Percentiles rank a stretch among this genome's conserved stretches.
phyloP scores from a whole-genome alignment of 2,797 vertebrate genomes.

The Poeciliopsis paucimaculata region DNA sequence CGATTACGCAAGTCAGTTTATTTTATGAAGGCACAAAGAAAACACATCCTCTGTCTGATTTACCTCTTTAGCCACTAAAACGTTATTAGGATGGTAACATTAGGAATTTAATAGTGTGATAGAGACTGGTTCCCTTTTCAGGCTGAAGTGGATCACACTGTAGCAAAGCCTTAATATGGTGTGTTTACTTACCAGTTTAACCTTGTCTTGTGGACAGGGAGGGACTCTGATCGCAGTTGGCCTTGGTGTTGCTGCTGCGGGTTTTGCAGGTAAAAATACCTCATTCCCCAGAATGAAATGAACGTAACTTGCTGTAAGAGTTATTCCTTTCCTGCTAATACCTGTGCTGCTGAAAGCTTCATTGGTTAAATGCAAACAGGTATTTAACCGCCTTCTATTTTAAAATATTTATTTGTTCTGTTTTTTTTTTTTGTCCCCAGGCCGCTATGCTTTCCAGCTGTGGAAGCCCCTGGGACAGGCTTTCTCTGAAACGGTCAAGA shows the following conservation, averaged over 20 bases:
- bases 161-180: background rate
- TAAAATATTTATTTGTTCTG: conserved; percentile 3
- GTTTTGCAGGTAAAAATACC: conserved; percentile 86
- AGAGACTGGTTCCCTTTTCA: background rate
- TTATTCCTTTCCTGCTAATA: background rate
- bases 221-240: conserved; percentile 87
- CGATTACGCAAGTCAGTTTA: background rate
- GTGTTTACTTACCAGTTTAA: background rate
- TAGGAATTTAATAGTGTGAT: background rate
- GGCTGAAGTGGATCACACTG: background rate
- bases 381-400: background rate
- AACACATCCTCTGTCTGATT: too few species aligned
- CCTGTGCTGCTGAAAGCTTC: background rate
- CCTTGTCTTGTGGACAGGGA: conserved; percentile 73
- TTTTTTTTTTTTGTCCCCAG: conserved; percentile 65
- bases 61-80: background rate
- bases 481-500: conserved; percentile 85
- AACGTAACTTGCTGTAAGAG: too few species aligned
- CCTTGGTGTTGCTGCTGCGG: conserved; percentile 88
- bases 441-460: conserved; percentile 87
- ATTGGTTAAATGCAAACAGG: background rate
- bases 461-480: conserved; percentile 92
- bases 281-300: background rate
- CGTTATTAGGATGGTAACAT: background rate
- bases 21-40: background rate